phyloP scores from a whole-genome alignment of 2,888 invertebrate genomes.

The Stictocephala bisonia region DNA sequence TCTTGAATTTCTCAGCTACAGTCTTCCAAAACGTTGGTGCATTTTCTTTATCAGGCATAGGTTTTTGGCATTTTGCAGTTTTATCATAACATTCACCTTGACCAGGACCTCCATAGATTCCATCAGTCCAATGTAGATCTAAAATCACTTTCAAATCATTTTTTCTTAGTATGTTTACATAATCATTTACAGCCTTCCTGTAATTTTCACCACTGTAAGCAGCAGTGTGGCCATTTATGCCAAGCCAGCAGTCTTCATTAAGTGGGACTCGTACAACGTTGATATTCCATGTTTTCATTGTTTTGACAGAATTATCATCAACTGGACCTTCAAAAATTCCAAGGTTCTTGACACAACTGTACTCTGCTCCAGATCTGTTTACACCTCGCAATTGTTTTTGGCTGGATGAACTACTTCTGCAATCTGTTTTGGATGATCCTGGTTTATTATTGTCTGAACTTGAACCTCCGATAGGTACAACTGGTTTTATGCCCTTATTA shows the following conservation, averaged over 20 bases:
- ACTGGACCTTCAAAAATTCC: constrained; percentile 12
- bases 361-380: constrained; percentile 14
- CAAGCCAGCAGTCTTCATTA: constrained; percentile 29
- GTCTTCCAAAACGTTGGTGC: constrained; percentile 21
- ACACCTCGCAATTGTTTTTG: neutral
- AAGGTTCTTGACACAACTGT: neutral
- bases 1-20: constrained; percentile 8
- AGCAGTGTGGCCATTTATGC: neutral
- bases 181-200: neutral
- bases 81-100: constrained; percentile 1
- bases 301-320: constrained; percentile 5
- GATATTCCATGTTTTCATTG: constrained; percentile 15
- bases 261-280: constrained; percentile 9
- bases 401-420: no score
- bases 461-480: no score
- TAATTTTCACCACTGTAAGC: constrained; percentile 1
- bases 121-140: constrained; percentile 29
- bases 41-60: constrained; percentile 25
- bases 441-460: no score
- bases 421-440: no score
- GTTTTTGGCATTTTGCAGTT: constrained; percentile 12
- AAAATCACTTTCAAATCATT: constrained; percentile 13
- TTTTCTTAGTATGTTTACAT: neutral
- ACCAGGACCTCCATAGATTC: neutral
- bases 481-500: no score